Percentiles rank a stretch among this genome's conserved stretches.
These are phyloP conservation scores for Orthosia gothica DNA, from an alignment of 2,888 invertebrate species.

Conservation along the genomic window DNA sequence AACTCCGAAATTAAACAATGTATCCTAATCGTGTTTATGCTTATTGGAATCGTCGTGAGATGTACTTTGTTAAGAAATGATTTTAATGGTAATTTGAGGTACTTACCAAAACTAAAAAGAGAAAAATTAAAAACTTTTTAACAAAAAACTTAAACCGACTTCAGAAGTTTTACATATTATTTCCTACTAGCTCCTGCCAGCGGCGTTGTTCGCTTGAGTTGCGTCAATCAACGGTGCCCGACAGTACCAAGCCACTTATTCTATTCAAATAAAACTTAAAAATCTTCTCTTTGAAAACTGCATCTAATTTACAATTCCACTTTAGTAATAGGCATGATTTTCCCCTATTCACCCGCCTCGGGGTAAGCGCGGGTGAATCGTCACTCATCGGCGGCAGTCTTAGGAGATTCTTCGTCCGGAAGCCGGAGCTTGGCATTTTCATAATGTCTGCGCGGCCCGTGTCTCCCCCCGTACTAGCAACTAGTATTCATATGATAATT, in stretches of 20 bases:
- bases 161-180: no score
- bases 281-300: constrained; percentile 27
- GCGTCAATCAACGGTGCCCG: no score
- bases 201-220: no score
- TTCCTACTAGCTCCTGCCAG: no score
- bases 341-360: constrained; percentile 39
- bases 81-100: no score
- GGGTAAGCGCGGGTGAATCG: constrained; percentile 58
- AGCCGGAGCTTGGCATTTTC: constrained; percentile 87
- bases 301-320: constrained; percentile 52
- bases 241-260: neutral
- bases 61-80: no score
- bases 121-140: no score
- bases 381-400: constrained; percentile 78
- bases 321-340: constrained; percentile 60
- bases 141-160: no score
- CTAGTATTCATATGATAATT: constrained; percentile 90
- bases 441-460: constrained; percentile 80
- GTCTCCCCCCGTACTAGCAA: constrained; percentile 61
- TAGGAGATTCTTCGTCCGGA: constrained; percentile 88
- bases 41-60: no score
- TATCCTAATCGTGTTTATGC: no score
- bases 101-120: no score
- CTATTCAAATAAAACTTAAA: neutral
- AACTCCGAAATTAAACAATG: no score